Percentiles rank a stretch among this genome's conserved stretches.
Conservation (phyloP, 2,113 vertebrate genomes). For the Kryptolebias marmoratus region DNA sequence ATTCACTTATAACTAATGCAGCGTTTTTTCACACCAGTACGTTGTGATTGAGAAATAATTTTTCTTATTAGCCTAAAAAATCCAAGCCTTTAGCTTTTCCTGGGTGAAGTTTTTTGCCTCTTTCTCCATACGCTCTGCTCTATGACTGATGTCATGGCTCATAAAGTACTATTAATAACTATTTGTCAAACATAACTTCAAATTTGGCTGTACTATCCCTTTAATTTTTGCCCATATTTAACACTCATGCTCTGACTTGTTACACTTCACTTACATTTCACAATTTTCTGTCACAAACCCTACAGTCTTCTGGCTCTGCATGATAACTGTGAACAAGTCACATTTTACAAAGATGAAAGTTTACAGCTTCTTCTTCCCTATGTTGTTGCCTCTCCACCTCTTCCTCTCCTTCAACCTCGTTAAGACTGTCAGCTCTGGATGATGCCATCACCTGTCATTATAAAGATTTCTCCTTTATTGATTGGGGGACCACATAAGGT, state of each 20-base stretch:
- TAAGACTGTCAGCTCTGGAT: conserved; percentile 7
- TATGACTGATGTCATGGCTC: no score
- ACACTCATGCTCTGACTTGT: conserved; percentile 13
- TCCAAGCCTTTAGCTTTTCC: no score
- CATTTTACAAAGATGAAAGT: conserved; percentile 1
- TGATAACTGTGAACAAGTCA: background rate
- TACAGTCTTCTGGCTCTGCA: conserved; percentile 4
- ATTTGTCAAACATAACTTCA: no score
- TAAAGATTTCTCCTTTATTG: conserved; percentile 5
- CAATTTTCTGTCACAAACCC: conserved; percentile 8
- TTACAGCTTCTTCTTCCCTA: background rate
- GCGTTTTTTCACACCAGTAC: no score
- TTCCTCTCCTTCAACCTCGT: background rate
- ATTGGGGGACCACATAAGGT: conserved; percentile 20
- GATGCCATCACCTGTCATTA: conserved; percentile 1
- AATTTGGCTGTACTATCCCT: background rate
- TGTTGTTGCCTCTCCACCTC: background rate
- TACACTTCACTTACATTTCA: conserved; percentile 11
- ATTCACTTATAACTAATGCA: no score
- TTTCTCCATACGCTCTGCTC: no score
- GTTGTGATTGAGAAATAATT: no score
- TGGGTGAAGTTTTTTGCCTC: no score
- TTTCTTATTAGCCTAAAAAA: no score
- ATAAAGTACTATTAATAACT: no score
- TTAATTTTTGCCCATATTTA: background rate